Evolutionary conservation across 2,113 vertebrate species (phyloP), one percentile per base, ranked within the genome.

Genomic region (Emydocephalus ijimae): DNA sequence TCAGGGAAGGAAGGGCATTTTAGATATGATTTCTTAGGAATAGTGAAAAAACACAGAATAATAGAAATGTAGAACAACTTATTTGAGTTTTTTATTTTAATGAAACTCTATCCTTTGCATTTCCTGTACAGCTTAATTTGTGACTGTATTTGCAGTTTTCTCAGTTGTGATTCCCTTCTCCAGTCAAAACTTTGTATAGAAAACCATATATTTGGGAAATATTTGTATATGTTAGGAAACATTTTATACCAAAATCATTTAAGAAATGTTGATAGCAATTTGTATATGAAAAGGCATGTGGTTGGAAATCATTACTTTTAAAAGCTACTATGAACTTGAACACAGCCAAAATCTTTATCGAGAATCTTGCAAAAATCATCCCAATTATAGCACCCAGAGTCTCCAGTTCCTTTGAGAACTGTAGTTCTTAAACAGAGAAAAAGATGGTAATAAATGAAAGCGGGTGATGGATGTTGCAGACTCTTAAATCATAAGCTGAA

Each of bases 361-460:
- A 87, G 34, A 88, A 69, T 34, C n/a, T 39, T 54, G n/a, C 64
- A 81, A 6, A 34, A 43, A 89, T 45, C 26, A 14, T 89, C 11
- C 50, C 43, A 26, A 7, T 34, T 56, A 48, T 57, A 26, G 12
- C 14, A 57, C 12, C 39, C 34, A 24, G 20, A 89, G 10, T 81
- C 24, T 45, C 20, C 11, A 52, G n/a, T 1, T 50, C 55, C 24
- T 52, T 12, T 89, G 54, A 92, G 69, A 89, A 29, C 26, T 43
- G 24, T 18, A 45, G 26, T 39, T 57, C 69, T 85, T 85, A 85
- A 89, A 11, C n/a, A 57, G 34, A 85, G 54, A 26, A 81, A 89
- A 89, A n/a, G 6, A 69, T 3, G 50, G 81, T 85, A 95, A 89
- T 29, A 90, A 92, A 91, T 93, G 64, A 92, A 81, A 85, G 45